Percentiles rank a stretch among this genome's conserved stretches.
Conservation (phyloP, 2,113 vertebrate genomes). For the Ochotona princeps region DNA sequence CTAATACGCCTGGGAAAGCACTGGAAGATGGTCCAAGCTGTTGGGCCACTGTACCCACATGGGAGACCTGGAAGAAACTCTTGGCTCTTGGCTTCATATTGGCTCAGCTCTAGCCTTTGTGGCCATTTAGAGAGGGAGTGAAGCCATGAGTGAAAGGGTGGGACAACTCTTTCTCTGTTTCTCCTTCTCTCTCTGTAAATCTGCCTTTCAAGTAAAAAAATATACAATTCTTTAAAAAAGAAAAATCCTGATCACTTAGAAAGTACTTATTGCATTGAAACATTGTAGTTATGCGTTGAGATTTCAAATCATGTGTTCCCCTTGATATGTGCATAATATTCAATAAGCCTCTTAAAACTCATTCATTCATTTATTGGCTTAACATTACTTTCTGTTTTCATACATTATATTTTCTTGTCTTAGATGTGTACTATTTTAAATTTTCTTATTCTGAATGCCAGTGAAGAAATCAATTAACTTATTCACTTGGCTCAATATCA, state of each 20-base stretch:
- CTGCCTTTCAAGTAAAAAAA: no score
- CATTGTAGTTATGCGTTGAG: background rate
- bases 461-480: background rate
- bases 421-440: background rate
- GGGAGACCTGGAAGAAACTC: no score
- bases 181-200: no score
- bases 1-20: no score
- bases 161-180: no score
- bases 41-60: no score
- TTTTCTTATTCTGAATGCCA: background rate
- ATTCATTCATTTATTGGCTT: background rate
- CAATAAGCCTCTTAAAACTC: background rate
- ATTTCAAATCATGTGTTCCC: background rate
- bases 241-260: background rate
- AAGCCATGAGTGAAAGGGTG: no score
- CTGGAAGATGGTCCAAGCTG: no score
- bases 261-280: background rate
- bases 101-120: no score
- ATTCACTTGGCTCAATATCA: background rate
- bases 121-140: no score
- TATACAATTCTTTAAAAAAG: no score
- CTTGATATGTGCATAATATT: background rate
- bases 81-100: no score
- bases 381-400: background rate
- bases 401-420: constrained; percentile 8